These are phyloP conservation scores for Corvus hawaiiensis DNA, from an alignment of 2,113 vertebrate genomes.

Conservation along the genomic window DNA sequence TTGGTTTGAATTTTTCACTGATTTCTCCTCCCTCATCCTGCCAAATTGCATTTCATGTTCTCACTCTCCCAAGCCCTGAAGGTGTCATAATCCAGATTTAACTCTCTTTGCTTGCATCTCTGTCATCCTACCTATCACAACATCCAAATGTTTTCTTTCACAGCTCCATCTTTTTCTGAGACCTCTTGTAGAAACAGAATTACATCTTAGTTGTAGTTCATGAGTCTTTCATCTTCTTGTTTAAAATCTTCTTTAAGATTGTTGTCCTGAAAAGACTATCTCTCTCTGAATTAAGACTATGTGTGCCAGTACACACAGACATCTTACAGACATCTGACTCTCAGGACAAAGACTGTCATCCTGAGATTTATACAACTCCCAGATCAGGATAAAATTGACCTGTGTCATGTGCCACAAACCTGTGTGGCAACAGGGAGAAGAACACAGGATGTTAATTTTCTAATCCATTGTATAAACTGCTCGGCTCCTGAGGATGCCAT, in stretches of 20 bases:
- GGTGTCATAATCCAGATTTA: neutral
- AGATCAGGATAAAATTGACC: neutral
- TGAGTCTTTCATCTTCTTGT: neutral
- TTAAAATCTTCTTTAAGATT: neutral
- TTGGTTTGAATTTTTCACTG: neutral
- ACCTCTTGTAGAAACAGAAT: neutral
- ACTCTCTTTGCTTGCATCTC: neutral
- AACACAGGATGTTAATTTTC: neutral
- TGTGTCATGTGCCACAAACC: neutral
- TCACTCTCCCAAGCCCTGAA: neutral
- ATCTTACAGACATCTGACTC: neutral
- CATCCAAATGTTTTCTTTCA: neutral
- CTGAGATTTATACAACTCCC: neutral
- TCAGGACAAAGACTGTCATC: neutral
- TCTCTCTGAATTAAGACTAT: neutral
- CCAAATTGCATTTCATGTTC: neutral
- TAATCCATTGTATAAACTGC: neutral
- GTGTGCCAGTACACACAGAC: neutral
- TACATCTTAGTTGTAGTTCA: neutral
- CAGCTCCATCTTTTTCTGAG: neutral
- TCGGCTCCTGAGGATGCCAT: neutral
- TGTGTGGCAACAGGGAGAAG: neutral
- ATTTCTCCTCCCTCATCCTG: neutral
- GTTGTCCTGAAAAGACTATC: neutral
- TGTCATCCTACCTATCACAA: neutral